Percentiles rank a stretch among this genome's conserved stretches.
phyloP scores from a whole-genome alignment of 2,888 invertebrate species.

The Sminthurinus aureus region DNA sequence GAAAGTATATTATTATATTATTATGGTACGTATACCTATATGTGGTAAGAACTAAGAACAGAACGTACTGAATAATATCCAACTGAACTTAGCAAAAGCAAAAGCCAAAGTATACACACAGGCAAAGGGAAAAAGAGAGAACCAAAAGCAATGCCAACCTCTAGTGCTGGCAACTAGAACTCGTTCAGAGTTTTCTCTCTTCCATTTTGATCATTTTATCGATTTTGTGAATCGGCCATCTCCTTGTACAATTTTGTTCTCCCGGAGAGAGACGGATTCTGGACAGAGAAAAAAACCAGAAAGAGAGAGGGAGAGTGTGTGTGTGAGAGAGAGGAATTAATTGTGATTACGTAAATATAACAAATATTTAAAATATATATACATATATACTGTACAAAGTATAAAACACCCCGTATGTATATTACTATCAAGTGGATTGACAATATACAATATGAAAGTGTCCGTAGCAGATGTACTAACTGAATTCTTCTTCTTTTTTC shows the following conservation, averaged over 20 bases:
- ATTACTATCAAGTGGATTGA: not conserved
- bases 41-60: too few relatives aligned
- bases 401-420: not conserved
- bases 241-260: constrained; percentile 39
- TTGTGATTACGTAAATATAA: not conserved
- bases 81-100: too few relatives aligned
- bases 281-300: constrained; percentile 27
- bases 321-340: constrained; percentile 6
- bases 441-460: constrained; percentile 6
- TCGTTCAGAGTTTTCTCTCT: constrained; percentile 43
- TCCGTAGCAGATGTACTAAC: constrained; percentile 7
- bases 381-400: not conserved
- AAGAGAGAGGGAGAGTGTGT: constrained; percentile 14
- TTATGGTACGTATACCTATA: not conserved
- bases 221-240: constrained; percentile 60
- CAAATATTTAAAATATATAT: too few relatives aligned
- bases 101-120: not conserved
- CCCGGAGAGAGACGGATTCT: constrained; percentile 18
- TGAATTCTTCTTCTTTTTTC: not conserved
- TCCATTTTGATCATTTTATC: constrained; percentile 58
- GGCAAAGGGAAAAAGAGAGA: not conserved
- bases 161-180: constrained; percentile 24
- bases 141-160: constrained; percentile 10
- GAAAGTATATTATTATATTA: not conserved
- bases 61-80: too few relatives aligned